phyloP scores from a whole-genome alignment of 2,797 vertebrate genomes.

The Hemibagrus guttatus region DNA sequence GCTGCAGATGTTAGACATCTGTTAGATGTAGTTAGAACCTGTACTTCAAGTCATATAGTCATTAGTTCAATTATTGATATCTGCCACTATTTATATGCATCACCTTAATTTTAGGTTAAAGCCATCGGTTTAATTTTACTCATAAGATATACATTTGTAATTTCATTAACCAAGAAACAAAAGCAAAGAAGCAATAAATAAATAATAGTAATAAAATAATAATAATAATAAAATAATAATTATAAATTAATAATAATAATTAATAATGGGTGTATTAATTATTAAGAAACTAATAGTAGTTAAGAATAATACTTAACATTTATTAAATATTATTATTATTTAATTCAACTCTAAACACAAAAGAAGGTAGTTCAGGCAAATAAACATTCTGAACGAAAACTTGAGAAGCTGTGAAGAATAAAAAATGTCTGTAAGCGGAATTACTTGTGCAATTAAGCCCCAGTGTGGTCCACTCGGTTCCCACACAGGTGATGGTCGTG shows the following conservation, averaged over 20 bases:
- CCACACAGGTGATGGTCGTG: not conserved
- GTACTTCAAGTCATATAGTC: not conserved
- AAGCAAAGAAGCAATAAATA: not conserved
- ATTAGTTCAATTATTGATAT: not conserved
- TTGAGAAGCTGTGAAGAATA: not conserved
- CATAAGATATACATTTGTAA: not conserved
- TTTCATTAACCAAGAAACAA: not conserved
- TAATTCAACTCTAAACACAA: not conserved
- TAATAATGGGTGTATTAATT: no score
- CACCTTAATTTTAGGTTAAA: not conserved
- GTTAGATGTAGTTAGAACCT: not conserved
- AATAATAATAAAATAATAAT: no score
- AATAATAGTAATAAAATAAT: no score
- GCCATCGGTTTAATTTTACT: not conserved
- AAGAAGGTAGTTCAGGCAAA: not conserved
- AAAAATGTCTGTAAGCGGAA: not conserved
- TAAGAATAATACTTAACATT: no score
- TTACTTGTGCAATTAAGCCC: slow-evolving; percentile 14
- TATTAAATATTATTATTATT: no score
- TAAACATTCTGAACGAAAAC: not conserved
- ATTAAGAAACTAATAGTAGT: no score
- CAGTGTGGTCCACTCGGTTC: not conserved
- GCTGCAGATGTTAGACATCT: not conserved
- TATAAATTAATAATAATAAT: no score
- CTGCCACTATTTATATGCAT: not conserved